Evolutionary conservation across 2,113 vertebrate species (phyloP), one percentile per base, ranked within the genome.

Genomic region (Ginglymostoma cirratum): DNA sequence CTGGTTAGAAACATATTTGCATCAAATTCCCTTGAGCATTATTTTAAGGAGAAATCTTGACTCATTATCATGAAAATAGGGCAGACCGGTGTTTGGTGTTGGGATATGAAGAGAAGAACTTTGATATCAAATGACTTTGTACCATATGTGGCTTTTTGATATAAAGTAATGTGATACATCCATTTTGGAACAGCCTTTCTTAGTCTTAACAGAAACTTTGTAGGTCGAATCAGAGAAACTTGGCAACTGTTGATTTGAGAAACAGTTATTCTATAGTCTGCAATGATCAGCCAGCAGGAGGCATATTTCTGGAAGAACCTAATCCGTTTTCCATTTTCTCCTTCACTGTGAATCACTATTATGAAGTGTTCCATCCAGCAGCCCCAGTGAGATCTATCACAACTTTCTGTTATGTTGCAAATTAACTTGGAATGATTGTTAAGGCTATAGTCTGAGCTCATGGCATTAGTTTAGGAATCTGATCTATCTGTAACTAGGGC

Each of bases 241-340:
- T 66, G 61, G n/a, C 80, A 83, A 45, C n/a, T 6, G n/a, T 83
- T 83, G 80, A 42, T 45, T 38, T 83, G 42, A 83, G n/a, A 21
- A 42, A 42, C 76, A 83, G 80, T 38, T 45, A 38, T 21, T 38
- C 15, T 65, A 38, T 93, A 66, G 61, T 67, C 89, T 93, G 34
- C 66, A n/a, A 38, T 66, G 89, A 66, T 93, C 65, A 93, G 4
- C 65, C n/a, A 93, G 61, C 34, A 93, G 89, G 61, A 93, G 55
- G 61, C 61, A 67, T 93, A 45, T 8, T 61, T n/a, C 61, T 66
- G 34, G 17, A 48, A 95, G 66, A 95, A 52, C 42, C 24, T 67
- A 72, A 72, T 52, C 66, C 76, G 69, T 95, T 95, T 95, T 72
- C 14, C 94, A 95, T 70, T 72, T 95, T 72, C 67, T 93, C 69